Evolutionary conservation across 2,888 invertebrate species (phyloP), one percentile per base, ranked within the genome.

Genomic region (Argynnis bischoffii): DNA sequence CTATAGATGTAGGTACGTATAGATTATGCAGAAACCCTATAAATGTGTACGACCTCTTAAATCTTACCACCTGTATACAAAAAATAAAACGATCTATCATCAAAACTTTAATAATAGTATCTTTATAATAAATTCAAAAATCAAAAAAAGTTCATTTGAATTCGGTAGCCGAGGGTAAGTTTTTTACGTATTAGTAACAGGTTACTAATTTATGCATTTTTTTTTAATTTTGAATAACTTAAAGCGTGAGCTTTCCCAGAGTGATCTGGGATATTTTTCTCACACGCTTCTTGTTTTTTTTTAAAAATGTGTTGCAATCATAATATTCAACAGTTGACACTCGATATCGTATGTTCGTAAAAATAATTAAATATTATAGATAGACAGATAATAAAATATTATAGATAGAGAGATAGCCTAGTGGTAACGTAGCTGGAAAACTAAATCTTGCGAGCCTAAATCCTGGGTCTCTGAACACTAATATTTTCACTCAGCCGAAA

Each of bases 141-240:
- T 64, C 15, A 67, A 54, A 78, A 77, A 77, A 78, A 71, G 55
- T 67, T 66, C 60, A 76, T 75, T 75, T 69, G 14, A 67, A 78
- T 76, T 76, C 78, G 72, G 77, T 71, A 75, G 78, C 75, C 67
- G 54, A 57, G 71, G 69, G 70, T 66, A 66, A 59, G 64, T 67
- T 74, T 73, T 73, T 74, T 70, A 65, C 70, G 26, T 41, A 72
- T 71, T 64, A 66, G 75, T 65, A 70, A 70, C 74, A 76, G 71
- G 75, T 76, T 71, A 71, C 64, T 69, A 70, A 69, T 63, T 70
- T 72, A 72, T 74, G 55, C 65, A 26, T 67, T 69, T 69, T 68
- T 65, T 53, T 16, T 66, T 18, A 53, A 41, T 64, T 63, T 61
- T 73, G 69, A 73, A 72, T 72, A 69, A 69, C 71, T 56, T 41